Percentiles rank a stretch among this genome's conserved stretches.
Evolutionary conservation across 2,113 vertebrate species (phyloP).

Genomic region (Vanacampus margaritifer): DNA sequence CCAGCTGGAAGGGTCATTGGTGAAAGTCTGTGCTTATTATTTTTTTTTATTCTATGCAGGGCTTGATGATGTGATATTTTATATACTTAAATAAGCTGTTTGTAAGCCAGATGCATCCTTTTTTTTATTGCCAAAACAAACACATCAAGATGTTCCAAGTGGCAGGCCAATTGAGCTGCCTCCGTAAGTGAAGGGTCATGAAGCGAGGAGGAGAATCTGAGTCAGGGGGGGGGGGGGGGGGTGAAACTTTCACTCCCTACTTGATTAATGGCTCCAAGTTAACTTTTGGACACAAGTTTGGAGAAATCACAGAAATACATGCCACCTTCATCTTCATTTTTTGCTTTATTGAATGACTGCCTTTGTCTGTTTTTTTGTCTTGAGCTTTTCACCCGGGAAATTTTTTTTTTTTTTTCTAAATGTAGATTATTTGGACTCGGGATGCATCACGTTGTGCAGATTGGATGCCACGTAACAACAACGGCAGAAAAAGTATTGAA

Average conservation of each 20-base stretch:
- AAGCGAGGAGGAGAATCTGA: not conserved
- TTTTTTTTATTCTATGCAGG: constrained; percentile 17
- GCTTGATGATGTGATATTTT: constrained; percentile 13
- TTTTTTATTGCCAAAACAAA: constrained; percentile 7
- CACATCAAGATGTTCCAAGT: not conserved
- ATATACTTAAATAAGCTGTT: constrained; percentile 18
- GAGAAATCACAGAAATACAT: not conserved
- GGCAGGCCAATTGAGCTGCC: not conserved
- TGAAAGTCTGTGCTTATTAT: constrained; percentile 39
- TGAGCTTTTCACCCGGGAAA: not conserved
- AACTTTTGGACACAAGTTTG: not conserved
- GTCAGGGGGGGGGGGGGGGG: too few relatives aligned
- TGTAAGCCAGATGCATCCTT: constrained; percentile 9
- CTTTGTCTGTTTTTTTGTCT: not conserved
- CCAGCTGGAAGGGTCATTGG: constrained; percentile 48
- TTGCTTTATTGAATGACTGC: not conserved
- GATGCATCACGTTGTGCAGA: not conserved
- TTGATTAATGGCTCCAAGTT: not conserved
- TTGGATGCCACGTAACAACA: not conserved
- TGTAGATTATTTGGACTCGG: not conserved
- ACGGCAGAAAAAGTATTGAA: not conserved
- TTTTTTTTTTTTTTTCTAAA: too few relatives aligned
- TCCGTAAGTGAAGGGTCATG: not conserved
- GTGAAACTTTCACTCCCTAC: not conserved
- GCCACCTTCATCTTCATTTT: not conserved